Conservation (phyloP, 2,797 vertebrate species). For the Mus spretus region DNA sequence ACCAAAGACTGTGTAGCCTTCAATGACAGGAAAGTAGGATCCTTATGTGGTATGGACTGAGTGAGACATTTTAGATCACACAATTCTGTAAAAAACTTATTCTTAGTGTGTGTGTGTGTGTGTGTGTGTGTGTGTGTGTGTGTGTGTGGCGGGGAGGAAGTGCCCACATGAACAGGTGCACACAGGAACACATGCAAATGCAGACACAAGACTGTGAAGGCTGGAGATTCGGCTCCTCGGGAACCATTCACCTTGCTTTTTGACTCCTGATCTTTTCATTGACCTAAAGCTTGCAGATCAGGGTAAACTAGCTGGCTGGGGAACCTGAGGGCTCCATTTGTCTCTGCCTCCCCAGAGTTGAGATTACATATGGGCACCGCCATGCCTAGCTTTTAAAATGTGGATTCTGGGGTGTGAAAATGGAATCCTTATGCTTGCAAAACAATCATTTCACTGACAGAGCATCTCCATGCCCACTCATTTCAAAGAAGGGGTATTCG, state of each 20-base stretch:
- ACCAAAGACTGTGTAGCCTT: neutral
- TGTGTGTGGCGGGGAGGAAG: no score
- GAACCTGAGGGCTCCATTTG: no score
- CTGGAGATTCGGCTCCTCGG: neutral
- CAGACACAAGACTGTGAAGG: neutral
- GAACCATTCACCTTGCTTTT: neutral
- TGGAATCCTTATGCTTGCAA: neutral
- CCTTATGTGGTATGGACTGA: neutral
- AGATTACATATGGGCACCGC: neutral
- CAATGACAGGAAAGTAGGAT: neutral
- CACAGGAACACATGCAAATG: neutral
- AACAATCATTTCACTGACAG: neutral
- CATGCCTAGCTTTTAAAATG: neutral
- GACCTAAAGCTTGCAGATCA: no score
- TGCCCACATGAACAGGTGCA: neutral
- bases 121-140: no score
- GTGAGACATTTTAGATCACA: neutral
- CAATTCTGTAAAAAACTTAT: neutral
- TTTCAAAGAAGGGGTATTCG: neutral
- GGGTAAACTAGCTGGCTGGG: no score
- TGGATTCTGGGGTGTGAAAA: neutral
- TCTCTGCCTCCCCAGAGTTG: neutral
- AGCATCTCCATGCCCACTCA: neutral
- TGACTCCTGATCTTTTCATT: neutral
- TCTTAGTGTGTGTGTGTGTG: no score